Evolutionary conservation across 2,113 vertebrate species (phyloP).

Genomic region (Zosterops hypoxanthus): DNA sequence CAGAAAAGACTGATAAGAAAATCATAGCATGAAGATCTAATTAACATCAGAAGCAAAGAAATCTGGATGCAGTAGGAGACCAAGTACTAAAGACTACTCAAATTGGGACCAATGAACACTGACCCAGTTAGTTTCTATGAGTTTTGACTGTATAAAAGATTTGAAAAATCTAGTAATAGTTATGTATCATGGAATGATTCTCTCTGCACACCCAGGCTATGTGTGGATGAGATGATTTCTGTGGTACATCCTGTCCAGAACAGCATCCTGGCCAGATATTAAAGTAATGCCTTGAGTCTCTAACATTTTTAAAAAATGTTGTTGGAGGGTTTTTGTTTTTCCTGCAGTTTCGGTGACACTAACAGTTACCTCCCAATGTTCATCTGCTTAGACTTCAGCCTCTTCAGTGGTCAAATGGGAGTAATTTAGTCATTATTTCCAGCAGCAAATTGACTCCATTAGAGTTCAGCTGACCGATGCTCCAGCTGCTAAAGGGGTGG

Average conservation of each 20-base stretch:
- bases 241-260: background rate
- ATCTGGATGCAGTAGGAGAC: background rate
- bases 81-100: too few relatives aligned
- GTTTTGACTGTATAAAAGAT: background rate
- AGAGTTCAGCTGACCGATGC: slow-evolving; percentile 52
- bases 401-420: slow-evolving; percentile 63
- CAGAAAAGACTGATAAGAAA: background rate
- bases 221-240: background rate
- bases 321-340: background rate
- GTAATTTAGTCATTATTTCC: slow-evolving; percentile 70
- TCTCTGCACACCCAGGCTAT: background rate
- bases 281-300: background rate
- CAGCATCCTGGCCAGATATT: background rate
- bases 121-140: background rate
- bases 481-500: slow-evolving; percentile 61
- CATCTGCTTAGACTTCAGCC: slow-evolving; percentile 43
- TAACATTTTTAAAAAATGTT: background rate
- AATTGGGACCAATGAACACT: background rate
- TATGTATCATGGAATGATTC: background rate
- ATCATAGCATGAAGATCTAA: background rate
- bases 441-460: slow-evolving; percentile 67
- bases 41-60: background rate
- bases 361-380: slow-evolving; percentile 11
- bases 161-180: background rate
- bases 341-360: background rate